These are phyloP conservation scores for Zaprionus nigranus DNA, from an alignment of 1,140 invertebrate species.

Conservation along the genomic window DNA sequence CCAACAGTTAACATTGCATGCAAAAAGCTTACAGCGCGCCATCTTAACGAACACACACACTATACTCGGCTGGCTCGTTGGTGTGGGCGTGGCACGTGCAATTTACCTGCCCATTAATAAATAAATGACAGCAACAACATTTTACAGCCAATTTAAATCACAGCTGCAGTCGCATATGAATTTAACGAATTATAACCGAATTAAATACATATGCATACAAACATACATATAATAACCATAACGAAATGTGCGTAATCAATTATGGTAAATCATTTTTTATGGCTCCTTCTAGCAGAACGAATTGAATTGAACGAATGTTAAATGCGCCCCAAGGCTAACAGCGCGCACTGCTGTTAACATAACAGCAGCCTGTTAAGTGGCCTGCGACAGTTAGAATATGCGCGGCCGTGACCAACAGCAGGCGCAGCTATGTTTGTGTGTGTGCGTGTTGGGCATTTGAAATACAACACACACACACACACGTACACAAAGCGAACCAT, in stretches of 20 bases:
- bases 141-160: slow-evolving; percentile 43
- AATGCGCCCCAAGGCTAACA: slow-evolving; percentile 32
- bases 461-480: slow-evolving; percentile 23
- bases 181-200: slow-evolving; percentile 31
- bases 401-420: slow-evolving; percentile 17
- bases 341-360: neutral
- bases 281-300: neutral
- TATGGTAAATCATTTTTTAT: slow-evolving; percentile 29
- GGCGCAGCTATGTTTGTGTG: neutral
- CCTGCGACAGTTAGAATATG: slow-evolving; percentile 44
- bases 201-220: slow-evolving; percentile 21
- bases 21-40: slow-evolving; percentile 4
- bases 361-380: slow-evolving; percentile 24
- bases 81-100: slow-evolving; percentile 42
- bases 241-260: slow-evolving; percentile 41
- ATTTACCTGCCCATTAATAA: slow-evolving; percentile 51
- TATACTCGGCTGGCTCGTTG: slow-evolving; percentile 4
- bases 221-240: slow-evolving; percentile 13
- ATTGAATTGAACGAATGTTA: slow-evolving; percentile 23
- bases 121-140: slow-evolving; percentile 54
- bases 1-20: slow-evolving; percentile 4
- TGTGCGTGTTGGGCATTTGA: slow-evolving; percentile 41
- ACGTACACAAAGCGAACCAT: neutral
- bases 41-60: slow-evolving; percentile 1
- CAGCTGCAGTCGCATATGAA: slow-evolving; percentile 6